These are phyloP conservation scores for Rousettus madagascariensis DNA, from an alignment of 2,797 vertebrate species.

Conservation along the genomic window DNA sequence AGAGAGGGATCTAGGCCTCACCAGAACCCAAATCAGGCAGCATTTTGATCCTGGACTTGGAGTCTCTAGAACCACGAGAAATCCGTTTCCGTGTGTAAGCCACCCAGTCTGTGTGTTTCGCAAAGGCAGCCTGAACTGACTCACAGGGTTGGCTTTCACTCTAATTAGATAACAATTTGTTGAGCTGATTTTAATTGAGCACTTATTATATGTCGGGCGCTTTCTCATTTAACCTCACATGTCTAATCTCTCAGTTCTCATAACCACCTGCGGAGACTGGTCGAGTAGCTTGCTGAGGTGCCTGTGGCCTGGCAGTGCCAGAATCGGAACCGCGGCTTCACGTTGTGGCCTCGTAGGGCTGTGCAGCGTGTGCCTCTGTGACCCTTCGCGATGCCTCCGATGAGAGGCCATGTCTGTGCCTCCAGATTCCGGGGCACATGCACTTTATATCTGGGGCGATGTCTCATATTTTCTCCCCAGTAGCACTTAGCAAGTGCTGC, in stretches of 20 bases:
- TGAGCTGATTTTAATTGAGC: neutral
- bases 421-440: no score
- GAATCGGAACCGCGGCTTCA: fast-evolving
- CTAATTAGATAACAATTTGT: neutral
- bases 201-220: neutral
- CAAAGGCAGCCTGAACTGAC: neutral
- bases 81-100: neutral
- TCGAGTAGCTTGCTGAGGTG: neutral
- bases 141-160: neutral
- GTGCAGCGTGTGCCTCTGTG: fast-evolving
- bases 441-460: neutral
- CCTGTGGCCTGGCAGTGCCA: neutral
- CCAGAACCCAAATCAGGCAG: neutral
- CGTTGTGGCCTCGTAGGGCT: fast-evolving
- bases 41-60: neutral
- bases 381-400: fast-evolving
- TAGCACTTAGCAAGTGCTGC: neutral
- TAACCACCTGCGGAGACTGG: neutral
- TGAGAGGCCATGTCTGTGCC: fast-evolving
- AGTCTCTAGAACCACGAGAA: neutral
- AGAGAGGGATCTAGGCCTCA: neutral
- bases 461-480: neutral
- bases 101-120: neutral
- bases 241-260: neutral
- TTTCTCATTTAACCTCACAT: neutral